phyloP scores from a whole-genome alignment of 2,797 vertebrate species.

The Tolypeutes matacus region DNA sequence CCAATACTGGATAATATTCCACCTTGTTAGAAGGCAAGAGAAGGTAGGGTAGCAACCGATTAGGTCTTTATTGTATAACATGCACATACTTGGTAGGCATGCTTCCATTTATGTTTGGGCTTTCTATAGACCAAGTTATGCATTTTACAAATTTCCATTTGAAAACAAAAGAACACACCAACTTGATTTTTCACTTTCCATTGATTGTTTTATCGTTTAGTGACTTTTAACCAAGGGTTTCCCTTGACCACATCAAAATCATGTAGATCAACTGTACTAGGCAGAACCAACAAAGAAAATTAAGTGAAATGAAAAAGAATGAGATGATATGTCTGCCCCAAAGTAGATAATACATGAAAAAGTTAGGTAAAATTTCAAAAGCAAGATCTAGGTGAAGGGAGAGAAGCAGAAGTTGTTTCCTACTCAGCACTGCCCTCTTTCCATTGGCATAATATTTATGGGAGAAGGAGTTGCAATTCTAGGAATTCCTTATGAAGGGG shows the following conservation, averaged over 20 bases:
- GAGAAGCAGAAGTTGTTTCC: neutral
- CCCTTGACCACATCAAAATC: constrained; percentile 67
- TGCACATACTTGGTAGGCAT: neutral
- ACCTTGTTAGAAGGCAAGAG: neutral
- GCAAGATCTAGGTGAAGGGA: neutral
- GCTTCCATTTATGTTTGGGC: neutral
- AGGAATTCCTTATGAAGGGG: neutral
- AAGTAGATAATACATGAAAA: neutral
- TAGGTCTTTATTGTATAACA: neutral
- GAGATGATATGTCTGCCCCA: neutral
- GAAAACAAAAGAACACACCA: constrained; percentile 30
- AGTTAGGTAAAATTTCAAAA: neutral
- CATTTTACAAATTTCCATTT: constrained; percentile 70
- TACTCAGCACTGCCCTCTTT: neutral
- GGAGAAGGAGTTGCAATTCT: neutral
- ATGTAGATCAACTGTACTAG: constrained; percentile 51
- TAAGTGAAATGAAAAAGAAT: neutral
- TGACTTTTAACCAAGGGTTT: constrained; percentile 66
- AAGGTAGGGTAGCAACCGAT: neutral
- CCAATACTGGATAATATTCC: neutral
- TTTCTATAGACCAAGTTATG: constrained; percentile 52
- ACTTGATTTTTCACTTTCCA: neutral
- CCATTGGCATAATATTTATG: neutral
- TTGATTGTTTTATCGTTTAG: constrained; percentile 72
- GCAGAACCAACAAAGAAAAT: neutral